Conservation (phyloP, 2,888 invertebrate genomes). For the Caradrina kadenii region DNA sequence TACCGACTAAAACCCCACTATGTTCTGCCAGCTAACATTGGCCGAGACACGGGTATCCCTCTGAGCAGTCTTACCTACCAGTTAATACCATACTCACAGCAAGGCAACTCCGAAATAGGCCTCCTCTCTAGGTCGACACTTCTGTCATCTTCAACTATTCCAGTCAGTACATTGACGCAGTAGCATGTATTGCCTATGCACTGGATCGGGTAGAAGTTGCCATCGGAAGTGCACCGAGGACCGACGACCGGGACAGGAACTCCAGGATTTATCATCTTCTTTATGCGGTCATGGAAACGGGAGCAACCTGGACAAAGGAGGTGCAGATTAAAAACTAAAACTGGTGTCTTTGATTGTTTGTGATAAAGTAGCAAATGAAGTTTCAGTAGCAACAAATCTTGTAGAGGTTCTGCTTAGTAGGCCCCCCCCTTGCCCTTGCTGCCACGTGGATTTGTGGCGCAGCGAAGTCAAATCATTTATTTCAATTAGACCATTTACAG, state of each 20-base stretch:
- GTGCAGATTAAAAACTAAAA: background rate
- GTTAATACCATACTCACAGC: constrained; percentile 80
- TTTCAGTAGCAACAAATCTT: no score
- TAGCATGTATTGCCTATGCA: constrained; percentile 91
- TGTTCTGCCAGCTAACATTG: no score
- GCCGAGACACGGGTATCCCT: no score
- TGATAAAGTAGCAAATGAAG: no score
- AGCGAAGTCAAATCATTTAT: no score
- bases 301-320: constrained; percentile 88
- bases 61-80: no score
- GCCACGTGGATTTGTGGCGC: no score
- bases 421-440: no score
- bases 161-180: constrained; percentile 91
- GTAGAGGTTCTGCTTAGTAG: no score
- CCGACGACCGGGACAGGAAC: constrained; percentile 80
- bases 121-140: constrained; percentile 76
- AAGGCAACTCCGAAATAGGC: constrained; percentile 78
- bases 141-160: constrained; percentile 75
- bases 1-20: no score
- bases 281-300: constrained; percentile 87
- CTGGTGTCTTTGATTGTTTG: no score
- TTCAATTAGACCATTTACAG: no score
- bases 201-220: constrained; percentile 92
- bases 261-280: constrained; percentile 77
- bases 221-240: constrained; percentile 92